Base-by-base conservation (phyloP, 2,797 vertebrate species). In the Pelobates cultripes region DNA sequence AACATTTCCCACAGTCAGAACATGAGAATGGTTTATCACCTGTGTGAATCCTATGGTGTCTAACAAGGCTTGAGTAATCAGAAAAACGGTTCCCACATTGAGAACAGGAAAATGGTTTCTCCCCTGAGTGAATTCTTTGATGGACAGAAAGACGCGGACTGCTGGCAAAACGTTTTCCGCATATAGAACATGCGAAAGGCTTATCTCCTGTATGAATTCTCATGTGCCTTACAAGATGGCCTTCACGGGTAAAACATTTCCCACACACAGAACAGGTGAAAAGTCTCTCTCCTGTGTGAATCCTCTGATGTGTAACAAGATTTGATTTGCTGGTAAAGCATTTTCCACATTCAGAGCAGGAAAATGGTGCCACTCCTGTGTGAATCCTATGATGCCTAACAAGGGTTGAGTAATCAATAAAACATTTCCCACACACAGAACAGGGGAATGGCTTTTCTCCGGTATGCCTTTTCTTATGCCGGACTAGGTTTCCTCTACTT, bases 371-470 rank as follows among this genome's bases (percentile, higher is more conserved):
- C 13, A 4, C 55, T 14, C 55, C 55, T 4, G 55, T 57, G 55
- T 57, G 55, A 57, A 12, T 57, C 55, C 55, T 57, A 12, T 57
- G 55, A 15, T 57, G 55, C 9, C 10, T 12, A 12, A 57, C 14
- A 12, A 57, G 55, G 13, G 9, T 12, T 12, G 55, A 12, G 9
- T 57, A 12, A 15, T 57, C 10, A 12, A 12, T 12, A 14, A 12
- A 57, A 14, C 10, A 57, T 57, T 57, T 57, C 4, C 55, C 55
- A 14, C 55, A 57, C 14, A 1, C 55, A 4, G 12, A 10, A 64
- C 60, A 75, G 5, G 55, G 17, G 43, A 44, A 75, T 6, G 73
- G 73, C 15, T 44, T 61, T 13, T 74, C 55, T 4, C 73, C 73
- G 6, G 73, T 75, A 4, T 75, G 73, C 3, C 15, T 41, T 12